Evolutionary conservation across 2,113 vertebrate species (phyloP), one percentile per base, ranked within the genome.

Genomic region (Oncorhynchus masou): DNA sequence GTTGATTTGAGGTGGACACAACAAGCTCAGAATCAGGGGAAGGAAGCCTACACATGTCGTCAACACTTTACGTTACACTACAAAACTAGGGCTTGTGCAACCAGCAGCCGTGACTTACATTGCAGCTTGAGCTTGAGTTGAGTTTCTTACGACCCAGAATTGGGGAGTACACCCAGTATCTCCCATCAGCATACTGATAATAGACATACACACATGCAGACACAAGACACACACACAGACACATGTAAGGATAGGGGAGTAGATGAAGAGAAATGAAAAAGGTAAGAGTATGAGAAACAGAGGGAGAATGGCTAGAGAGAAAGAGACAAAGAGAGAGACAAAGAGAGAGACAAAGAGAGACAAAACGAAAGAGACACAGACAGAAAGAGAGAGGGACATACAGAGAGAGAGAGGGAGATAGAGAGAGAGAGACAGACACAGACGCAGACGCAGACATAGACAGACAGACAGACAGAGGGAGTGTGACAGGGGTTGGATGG

Each of bases 111-210:
- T 34, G 59, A 94, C 92, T 94, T 92, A 93, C 93, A 73, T 84
- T 90, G 80, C 79, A 83, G 81, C 88, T 89, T 7, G 81, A 90
- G 85, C 89, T 91, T 79, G 91, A 91, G 85, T 91, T 93, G 83
- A 91, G 89, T 76, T 91, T 92, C 91, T 93, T 93, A 76, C 95
- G 95, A 88, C 91, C 94, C 85, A 91, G 92, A 87, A 93, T 90
- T 74, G 97, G 96, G 83, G 96, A 98, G 85, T 96, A 98, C 91
- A 98, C 96, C 97, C 97, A 98, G 90, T 97, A 96, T 90, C 94
- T 95, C 90, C 96, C 97, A 81, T 97, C 95, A 76, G 95, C 94
- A 90, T 97, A 98, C 97, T 98, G 94, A 92, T 45, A 45, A 45
- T 89, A 64, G 2, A 70, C 49, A 39, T 57, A 27, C 11, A 70